Evolutionary conservation across 2,797 vertebrate species (phyloP), one percentile per base, ranked within the genome.

Genomic region (Myripristis jacobus): DNA sequence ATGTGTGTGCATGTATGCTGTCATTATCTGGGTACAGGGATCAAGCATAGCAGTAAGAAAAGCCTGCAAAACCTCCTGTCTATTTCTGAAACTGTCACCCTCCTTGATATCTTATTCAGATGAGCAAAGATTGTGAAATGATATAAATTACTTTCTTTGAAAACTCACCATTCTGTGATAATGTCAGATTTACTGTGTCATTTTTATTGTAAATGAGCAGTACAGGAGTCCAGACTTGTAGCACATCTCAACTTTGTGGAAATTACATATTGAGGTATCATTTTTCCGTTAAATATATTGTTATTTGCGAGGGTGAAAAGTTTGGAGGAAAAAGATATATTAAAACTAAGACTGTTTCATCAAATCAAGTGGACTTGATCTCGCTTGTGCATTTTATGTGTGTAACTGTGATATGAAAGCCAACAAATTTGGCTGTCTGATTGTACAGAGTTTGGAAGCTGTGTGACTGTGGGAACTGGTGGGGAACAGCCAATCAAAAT

Each of bases 261-360:
- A 81, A 80, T 77, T 59, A 58, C 57, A 73, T 62, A 60, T 57
- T 5, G 1, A 34, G 63, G 64, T 58, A 54, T 53, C 73, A 1
- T 22, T 60, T 56, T 38, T 70, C 46, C 50, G 55, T 27, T 21
- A n/a, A 25, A 70, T 52, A 22, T 64, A 25, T 66, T 16, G 11
- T 43, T 56, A 55, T 50, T 36, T 46, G 55, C 7, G 41, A 68
- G 53, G 24, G 48, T 57, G 58, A 53, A 50, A 31, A 22, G 31
- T 75, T 65, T 58, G 60, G 13, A 31, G 55, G 48, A 66, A 68
- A 43, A 69, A 80, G 52, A 54, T 59, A 18, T 59, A 83, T 64
- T 76, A 73, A 81, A 84, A 51, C 52, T 3, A 48, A 73, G 66
- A 47, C 43, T 6, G 58, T 69, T 80, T 79, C 60, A 81, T 82